These are phyloP conservation scores for Acholoe squamosa DNA, from an alignment of 2,888 invertebrate species.

Conservation along the genomic window DNA sequence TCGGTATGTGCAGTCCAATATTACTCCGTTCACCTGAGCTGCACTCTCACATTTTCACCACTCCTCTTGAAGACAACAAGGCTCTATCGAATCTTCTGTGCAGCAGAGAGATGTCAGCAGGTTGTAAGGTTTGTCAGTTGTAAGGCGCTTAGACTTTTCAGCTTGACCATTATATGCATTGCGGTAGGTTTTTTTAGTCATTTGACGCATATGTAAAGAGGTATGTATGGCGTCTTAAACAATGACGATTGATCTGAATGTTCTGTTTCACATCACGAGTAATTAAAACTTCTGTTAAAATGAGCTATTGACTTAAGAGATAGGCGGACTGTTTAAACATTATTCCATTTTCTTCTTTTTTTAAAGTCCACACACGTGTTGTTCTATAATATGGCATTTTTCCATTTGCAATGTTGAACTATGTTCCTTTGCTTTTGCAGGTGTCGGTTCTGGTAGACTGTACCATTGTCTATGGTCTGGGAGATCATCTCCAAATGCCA, in stretches of 20 bases:
- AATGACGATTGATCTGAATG: too few species aligned
- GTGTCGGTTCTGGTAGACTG: neutral
- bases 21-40: conserved; percentile 70
- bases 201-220: neutral
- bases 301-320: too few species aligned
- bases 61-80: conserved; percentile 65
- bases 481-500: conserved; percentile 55
- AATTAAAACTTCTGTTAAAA: too few species aligned
- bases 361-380: too few species aligned
- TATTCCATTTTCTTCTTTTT: too few species aligned
- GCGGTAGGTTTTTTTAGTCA: neutral
- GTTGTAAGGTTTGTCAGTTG: conserved; percentile 69
- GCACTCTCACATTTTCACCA: conserved; percentile 71
- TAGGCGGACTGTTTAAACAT: too few species aligned
- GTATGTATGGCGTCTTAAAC: neutral
- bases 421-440: neutral
- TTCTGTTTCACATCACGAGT: too few species aligned
- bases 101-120: conserved; percentile 50
- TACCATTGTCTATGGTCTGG: neutral
- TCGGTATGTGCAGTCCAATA: conserved; percentile 67
- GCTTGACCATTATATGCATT: neutral
- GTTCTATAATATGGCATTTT: neutral
- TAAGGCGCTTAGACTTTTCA: conserved; percentile 68
- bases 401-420: neutral
- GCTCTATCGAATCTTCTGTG: conserved; percentile 36